Evolutionary conservation across 2,888 invertebrate genomes (phyloP), one percentile per base, ranked within the genome.

Genomic region (Polymixis flavicincta): DNA sequence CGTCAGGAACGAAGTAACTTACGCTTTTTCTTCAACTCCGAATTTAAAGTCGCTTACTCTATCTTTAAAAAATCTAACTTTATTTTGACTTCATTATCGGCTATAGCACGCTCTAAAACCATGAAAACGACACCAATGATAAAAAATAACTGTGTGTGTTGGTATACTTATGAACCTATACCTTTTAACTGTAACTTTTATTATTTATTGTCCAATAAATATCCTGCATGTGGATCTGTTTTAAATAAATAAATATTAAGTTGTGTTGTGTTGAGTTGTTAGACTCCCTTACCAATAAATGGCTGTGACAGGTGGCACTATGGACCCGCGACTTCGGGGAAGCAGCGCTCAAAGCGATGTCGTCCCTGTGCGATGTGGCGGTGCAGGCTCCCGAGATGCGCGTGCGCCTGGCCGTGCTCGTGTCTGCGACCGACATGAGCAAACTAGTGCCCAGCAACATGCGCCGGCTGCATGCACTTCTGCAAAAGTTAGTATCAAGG

Each of bases 271-370:
- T 28, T 65, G 48, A 5, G 22, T 28, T 28, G 9, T 65, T 14
- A 22, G 65, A 65, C 22, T 50, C 6, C 48, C 22, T 64, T 48
- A 48, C 64, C 22, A 48, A 65, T n/a, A 50, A 65, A n/a, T 50
- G 50, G 17, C 50, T 17, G 19, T 28, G 32, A 7, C 55, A 96
- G 96, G 79, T 96, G 86, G 89, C 94, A 64, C 66, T 95, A 7
- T 94, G 94, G 93, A 80, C 89, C 45, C 95, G 96, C 66, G 94
- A 95, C 89, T 94, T 92, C 89, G 83, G 89, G 19, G 95, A 95
- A 80, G 89, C 96, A 50, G 93, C 94, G 42, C 87, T 90, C 78
- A 90, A 80, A 78, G 92, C 93, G 42, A 76, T 95, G 76, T 83
- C 90, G 37, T 88, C 92, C 48, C 86, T 95, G 72, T 78, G 80